Base-by-base conservation (phyloP, 53 echinoderm and acorn worm species). In the Zoroaster sp. region DNA sequence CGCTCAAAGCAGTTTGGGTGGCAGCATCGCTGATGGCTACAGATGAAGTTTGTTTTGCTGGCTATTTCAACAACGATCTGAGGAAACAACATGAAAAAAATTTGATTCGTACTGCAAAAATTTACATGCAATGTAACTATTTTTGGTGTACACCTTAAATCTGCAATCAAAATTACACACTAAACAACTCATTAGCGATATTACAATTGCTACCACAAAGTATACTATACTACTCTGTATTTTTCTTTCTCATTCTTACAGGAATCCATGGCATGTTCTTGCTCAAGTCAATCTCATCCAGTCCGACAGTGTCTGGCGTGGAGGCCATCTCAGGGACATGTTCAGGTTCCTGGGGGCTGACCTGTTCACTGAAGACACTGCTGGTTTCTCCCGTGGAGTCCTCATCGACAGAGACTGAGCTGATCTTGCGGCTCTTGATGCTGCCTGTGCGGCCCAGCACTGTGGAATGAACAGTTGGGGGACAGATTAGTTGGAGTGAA, bases 191-290 rank as follows among this genome's bases (percentile, higher is more conserved):
- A n/a, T n/a, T n/a, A n/a, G n/a, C n/a, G n/a, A n/a, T n/a, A n/a
- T n/a, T n/a, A n/a, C n/a, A n/a, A n/a, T n/a, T n/a, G n/a, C n/a
- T n/a, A n/a, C n/a, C n/a, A n/a, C n/a, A n/a, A n/a, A n/a, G n/a
- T n/a, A n/a, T n/a, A n/a, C n/a, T n/a, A 14, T 0, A 69, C 12
- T 69, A 3, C n/a, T 34, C 69, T 17, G 69, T 3, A 25, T 35
- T 32, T 69, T 69, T 69, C 11, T 4, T 59, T 55, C 30, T 21
- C 65, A 85, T 35, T 89, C 89, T 87, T 73, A 97, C 95, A 36
- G 93, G 90, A 53, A 95, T 95, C 97, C 97, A 97, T 11, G 97
- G 95, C 97, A 97, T 97, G 55, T 94, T 95, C 87, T 95, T 97
- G 92, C 92, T 95, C 28, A 97, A 83, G 89, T 97, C 97, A 45